Base-by-base conservation (phyloP, 1,140 invertebrate genomes). In the Acyrthosiphon pisum region DNA sequence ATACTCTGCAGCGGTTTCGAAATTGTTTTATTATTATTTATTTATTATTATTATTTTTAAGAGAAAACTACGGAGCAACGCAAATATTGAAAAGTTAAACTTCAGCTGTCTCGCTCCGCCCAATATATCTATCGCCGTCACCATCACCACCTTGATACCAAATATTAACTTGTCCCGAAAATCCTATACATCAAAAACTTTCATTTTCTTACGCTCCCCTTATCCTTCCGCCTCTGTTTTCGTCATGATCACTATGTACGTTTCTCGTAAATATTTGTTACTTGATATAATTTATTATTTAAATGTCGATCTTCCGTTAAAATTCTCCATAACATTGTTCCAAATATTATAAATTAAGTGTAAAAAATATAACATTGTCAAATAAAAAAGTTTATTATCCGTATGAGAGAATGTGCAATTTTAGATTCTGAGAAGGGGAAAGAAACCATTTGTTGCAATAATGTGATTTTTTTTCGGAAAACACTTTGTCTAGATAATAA, bases 161-260 rank as follows among this genome's bases (percentile, higher is more conserved):
- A 89, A 89, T 44, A 89, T 89, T 89, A 89, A 89, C 87, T 89
- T 89, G 87, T 89, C 87, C 30, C n/a, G 48, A 50, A 89, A 89
- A 89, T 37, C 48, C 48, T 53, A 35, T 89, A 89, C 87, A 35
- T 50, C 87, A 53, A 53, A 89, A 89, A 89, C 87, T 89, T 89
- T 89, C 46, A 53, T 89, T 89, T 89, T 50, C 46, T 53, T 35
- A 9, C 87, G 84, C 26, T 48, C 44, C 14, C 30, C 84, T 30
- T 76, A 76, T 76, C 60, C 60, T 76, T 76, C 30, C 30, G 9
- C 26, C 23, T 30, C 14, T 30, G 11, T 48, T 87, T 46, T 87
- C 26, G 1, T 20, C 30, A 14, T 35, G 26, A 30, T 4, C 26
- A 48, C 44, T 30, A 48, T 11, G 30, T 87, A 48, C 26, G 44